phyloP scores from a whole-genome alignment of 2,888 invertebrate species.

The Chaetoderma sp. region DNA sequence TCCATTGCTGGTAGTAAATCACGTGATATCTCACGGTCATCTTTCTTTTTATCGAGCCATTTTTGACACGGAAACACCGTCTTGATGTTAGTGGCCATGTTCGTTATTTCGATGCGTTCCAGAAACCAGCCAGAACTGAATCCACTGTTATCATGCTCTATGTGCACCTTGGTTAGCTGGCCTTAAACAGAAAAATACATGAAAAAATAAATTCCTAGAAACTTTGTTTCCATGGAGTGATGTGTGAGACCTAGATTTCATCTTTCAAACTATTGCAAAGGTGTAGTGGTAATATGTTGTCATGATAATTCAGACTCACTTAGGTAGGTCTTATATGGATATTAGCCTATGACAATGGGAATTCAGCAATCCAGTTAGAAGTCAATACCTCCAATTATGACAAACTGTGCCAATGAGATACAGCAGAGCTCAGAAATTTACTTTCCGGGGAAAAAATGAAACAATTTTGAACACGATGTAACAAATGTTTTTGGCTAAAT shows the following conservation, averaged over 20 bases:
- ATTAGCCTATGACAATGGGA: no score
- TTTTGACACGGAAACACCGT: conserved; percentile 63
- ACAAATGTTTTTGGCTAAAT: no score
- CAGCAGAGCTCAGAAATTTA: no score
- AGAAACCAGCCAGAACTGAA: conserved; percentile 66
- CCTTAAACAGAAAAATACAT: no score
- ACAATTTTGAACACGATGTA: no score
- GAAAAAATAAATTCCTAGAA: conserved; percentile 4
- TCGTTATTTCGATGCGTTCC: conserved; percentile 61
- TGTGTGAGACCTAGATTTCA: background rate
- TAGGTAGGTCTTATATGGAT: background rate
- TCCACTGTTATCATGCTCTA: conserved; percentile 67
- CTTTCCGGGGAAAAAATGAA: no score
- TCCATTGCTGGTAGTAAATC: conserved; percentile 45
- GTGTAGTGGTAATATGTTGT: no score
- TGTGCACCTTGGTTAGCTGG: conserved; percentile 59
- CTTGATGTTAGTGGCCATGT: conserved; percentile 52
- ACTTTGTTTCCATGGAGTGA: background rate
- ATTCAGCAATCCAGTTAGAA: no score
- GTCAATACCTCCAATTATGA: no score
- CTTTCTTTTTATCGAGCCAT: conserved; percentile 67
- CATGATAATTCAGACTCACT: background rate
- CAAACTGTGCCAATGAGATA: no score
- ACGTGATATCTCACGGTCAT: conserved; percentile 52
- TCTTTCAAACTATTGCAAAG: no score